phyloP scores from a whole-genome alignment of 2,888 invertebrate genomes.

The Nemotelus pantherinus region DNA sequence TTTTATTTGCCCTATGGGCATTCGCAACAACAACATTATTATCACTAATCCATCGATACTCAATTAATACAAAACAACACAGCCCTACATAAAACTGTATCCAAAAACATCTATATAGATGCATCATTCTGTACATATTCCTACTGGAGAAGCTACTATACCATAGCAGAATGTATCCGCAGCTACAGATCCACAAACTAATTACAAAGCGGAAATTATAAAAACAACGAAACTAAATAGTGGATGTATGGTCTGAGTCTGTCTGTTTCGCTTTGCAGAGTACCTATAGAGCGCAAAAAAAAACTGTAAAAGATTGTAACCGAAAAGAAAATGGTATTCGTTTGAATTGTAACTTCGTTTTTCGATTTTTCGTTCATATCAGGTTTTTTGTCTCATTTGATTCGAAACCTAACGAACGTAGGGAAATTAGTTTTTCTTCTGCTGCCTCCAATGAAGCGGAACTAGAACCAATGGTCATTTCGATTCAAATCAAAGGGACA shows the following conservation, averaged over 20 bases:
- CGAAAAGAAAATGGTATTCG: slow-evolving; percentile 8
- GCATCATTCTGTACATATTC: too few species aligned
- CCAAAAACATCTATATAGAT: too few species aligned
- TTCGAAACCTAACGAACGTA: neutral
- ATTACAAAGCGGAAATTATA: slow-evolving; percentile 50
- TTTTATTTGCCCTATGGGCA: too few species aligned
- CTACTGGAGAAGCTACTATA: neutral
- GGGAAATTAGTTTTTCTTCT: slow-evolving; percentile 27
- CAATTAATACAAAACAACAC: too few species aligned
- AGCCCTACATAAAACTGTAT: too few species aligned
- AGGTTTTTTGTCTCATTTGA: neutral
- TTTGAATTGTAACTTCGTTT: slow-evolving; percentile 5
- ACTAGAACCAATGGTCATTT: slow-evolving; percentile 12
- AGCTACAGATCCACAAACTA: slow-evolving; percentile 46
- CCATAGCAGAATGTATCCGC: slow-evolving; percentile 1
- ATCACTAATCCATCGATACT: too few species aligned
- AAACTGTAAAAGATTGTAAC: neutral
- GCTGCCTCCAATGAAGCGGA: slow-evolving; percentile 5
- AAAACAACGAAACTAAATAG: slow-evolving; percentile 44
- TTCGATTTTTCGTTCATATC: neutral
- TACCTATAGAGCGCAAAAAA: neutral
- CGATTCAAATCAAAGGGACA: neutral
- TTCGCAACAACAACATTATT: too few species aligned
- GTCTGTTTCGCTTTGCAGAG: slow-evolving; percentile 4
- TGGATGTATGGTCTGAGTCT: slow-evolving; percentile 23